Conservation (phyloP, 2,888 invertebrate genomes). For the Drosophila setosimentum region DNA sequence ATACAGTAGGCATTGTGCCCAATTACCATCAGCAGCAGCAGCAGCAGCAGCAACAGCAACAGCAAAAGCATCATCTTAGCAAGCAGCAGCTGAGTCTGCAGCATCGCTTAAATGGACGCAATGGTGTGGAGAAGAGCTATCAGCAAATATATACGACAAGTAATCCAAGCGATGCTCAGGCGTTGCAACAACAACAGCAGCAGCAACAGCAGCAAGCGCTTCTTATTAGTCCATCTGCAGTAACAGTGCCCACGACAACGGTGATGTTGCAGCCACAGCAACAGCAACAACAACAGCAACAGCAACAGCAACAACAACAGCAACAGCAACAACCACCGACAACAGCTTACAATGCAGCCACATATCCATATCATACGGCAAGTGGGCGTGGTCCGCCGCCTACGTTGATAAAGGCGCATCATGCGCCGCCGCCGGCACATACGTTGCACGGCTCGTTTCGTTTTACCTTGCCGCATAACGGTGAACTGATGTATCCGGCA, state of each 20-base stretch:
- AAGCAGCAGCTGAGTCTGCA: conserved; percentile 82
- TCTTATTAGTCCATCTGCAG: conserved; percentile 83
- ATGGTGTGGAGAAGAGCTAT: conserved; percentile 72
- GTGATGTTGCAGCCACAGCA: conserved; percentile 77
- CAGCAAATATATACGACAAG: conserved; percentile 73
- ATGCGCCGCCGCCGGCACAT: conserved; percentile 78
- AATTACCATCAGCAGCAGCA: conserved; percentile 54
- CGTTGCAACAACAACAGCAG: conserved; percentile 38
- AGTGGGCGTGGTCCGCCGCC: conserved; percentile 70
- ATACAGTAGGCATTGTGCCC: conserved; percentile 60
- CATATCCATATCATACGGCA: conserved; percentile 82
- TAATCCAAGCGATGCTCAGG: conserved; percentile 55
- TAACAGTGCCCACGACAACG: conserved; percentile 71
- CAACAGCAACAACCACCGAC: conserved; percentile 46
- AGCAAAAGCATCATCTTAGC: conserved; percentile 78
- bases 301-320: conserved; percentile 58
- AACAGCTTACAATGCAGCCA: conserved; percentile 67
- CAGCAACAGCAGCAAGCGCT: conserved; percentile 45
- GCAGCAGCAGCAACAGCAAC: conserved; percentile 65
- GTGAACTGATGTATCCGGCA: conserved; percentile 87
- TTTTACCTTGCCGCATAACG: conserved; percentile 86
- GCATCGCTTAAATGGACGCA: conserved; percentile 83
- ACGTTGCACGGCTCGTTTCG: conserved; percentile 74
- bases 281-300: conserved; percentile 56
- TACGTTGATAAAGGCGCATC: conserved; percentile 80